phyloP scores from a whole-genome alignment of 2,113 vertebrate species.

The Melanerpes aurifrons region DNA sequence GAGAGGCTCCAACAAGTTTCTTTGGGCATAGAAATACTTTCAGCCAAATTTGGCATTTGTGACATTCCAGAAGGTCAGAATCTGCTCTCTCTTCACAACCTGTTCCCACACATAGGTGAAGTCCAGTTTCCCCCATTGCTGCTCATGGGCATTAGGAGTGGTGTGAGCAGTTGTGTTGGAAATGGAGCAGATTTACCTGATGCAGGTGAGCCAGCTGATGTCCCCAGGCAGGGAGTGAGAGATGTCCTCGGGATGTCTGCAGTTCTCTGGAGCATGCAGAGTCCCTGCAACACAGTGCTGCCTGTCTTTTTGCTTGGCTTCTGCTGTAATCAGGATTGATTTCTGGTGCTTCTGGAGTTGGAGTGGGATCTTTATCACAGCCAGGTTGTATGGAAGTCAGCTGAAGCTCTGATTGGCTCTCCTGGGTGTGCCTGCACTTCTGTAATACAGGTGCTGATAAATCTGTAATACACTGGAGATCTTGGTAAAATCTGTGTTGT shows the following conservation, averaged over 20 bases:
- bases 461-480: neutral
- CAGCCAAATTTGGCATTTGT: accelerated
- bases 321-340: neutral
- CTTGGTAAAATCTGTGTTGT: neutral
- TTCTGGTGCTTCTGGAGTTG: neutral
- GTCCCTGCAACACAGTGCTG: accelerated
- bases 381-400: neutral
- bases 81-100: neutral
- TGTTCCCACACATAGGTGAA: accelerated
- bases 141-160: accelerated
- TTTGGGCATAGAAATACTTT: neutral
- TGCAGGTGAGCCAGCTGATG: neutral
- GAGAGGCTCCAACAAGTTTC: neutral
- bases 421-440: neutral
- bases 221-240: accelerated
- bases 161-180: neutral
- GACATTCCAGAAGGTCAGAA: neutral
- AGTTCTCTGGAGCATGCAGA: accelerated
- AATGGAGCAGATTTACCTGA: accelerated
- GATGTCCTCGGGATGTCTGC: neutral
- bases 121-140: accelerated
- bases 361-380: neutral
- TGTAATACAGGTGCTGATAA: neutral
- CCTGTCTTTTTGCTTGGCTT: accelerated
- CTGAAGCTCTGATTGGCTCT: neutral